Conservation (phyloP, 92 coral and sea anemone genomes). For the Palythoa grandis region DNA sequence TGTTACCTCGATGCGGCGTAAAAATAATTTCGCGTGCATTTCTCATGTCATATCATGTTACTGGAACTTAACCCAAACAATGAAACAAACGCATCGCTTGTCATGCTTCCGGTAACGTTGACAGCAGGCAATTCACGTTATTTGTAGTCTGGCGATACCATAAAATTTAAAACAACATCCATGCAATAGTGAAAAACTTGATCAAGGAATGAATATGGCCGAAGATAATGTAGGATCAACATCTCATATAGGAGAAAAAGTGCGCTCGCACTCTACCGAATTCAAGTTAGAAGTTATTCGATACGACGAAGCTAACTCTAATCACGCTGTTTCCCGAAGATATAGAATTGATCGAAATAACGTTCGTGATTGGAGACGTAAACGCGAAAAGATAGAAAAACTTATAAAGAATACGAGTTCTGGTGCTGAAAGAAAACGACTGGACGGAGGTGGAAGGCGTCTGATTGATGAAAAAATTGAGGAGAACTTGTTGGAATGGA, state of each 20-base stretch:
- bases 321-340: slow-evolving; percentile 9
- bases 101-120: too few relatives aligned
- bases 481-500: not conserved
- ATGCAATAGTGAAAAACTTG: too few relatives aligned
- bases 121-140: too few relatives aligned
- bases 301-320: slow-evolving; percentile 2
- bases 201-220: too few relatives aligned
- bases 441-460: not conserved
- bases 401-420: not conserved
- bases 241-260: slow-evolving; percentile 1
- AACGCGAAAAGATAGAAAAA: slow-evolving; percentile 3
- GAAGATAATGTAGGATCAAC: not conserved
- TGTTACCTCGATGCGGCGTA: not conserved
- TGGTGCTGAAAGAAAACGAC: not conserved
- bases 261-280: slow-evolving; percentile 4
- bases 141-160: too few relatives aligned
- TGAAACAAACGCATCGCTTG: too few relatives aligned
- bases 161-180: too few relatives aligned
- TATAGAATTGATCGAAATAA: not conserved
- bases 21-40: slow-evolving; percentile 15
- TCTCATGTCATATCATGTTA: too few relatives aligned
- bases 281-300: too few relatives aligned
- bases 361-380: not conserved
- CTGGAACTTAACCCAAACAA: too few relatives aligned
- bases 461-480: not conserved